Percentiles rank a stretch among this genome's conserved stretches.
Conservation (phyloP, 2,797 vertebrate genomes). For the Cuniculus paca region DNA sequence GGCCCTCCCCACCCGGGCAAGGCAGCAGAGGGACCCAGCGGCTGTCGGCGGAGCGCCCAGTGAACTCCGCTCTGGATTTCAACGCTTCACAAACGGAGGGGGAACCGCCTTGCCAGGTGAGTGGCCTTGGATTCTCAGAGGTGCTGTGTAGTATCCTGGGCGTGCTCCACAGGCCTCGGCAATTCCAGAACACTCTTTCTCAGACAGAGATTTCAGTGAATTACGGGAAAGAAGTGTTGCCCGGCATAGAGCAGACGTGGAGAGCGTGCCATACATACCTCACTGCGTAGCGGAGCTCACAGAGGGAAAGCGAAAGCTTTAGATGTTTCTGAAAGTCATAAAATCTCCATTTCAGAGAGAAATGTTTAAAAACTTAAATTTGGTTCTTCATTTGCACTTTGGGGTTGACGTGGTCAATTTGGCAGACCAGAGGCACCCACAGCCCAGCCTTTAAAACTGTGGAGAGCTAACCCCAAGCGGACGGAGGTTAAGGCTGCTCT, state of each 20-base stretch:
- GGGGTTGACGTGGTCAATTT: neutral
- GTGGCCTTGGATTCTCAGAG: neutral
- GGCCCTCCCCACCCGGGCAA: neutral
- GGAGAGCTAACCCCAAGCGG: neutral
- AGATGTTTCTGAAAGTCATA: conserved; percentile 57
- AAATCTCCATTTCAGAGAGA: conserved; percentile 64
- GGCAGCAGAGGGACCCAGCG: neutral
- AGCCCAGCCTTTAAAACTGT: neutral
- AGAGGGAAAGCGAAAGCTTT: neutral
- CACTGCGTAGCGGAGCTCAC: neutral
- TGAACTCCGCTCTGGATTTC: conserved; percentile 42
- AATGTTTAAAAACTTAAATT: conserved; percentile 24
- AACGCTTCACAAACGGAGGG: neutral
- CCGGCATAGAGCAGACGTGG: conserved; percentile 53
- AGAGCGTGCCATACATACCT: neutral
- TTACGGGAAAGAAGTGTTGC: neutral
- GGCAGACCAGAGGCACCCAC: neutral
- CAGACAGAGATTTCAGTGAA: conserved; percentile 28
- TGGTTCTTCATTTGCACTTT: conserved; percentile 49
- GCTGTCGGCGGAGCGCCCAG: conserved; percentile 63
- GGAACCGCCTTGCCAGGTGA: neutral
- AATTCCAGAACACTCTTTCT: conserved; percentile 42
- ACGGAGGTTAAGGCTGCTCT: neutral
- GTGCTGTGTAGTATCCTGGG: neutral
- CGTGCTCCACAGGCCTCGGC: neutral